Conservation (phyloP, 2,888 invertebrate genomes). For the Yponomeuta evonymella region DNA sequence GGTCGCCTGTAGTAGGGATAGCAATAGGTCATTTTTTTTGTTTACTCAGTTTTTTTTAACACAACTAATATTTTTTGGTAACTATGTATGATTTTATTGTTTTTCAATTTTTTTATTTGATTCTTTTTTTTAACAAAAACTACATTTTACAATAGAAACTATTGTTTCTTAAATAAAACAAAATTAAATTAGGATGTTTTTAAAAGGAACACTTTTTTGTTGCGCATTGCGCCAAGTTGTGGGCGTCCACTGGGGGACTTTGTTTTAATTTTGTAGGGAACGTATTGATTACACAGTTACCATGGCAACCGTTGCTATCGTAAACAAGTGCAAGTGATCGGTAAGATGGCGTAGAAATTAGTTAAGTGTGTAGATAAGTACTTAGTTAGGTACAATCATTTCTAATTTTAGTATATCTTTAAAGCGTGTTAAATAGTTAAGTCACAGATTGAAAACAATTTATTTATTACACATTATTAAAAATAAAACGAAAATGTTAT, state of each 20-base stretch:
- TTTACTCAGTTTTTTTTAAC: not conserved
- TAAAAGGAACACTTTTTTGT: conserved; percentile 25
- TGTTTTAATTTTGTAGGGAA: conserved; percentile 19
- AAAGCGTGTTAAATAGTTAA: too few species aligned
- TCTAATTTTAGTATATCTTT: too few species aligned
- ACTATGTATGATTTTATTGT: too few species aligned
- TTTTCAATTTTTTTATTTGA: conserved; percentile 13
- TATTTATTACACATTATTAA: too few species aligned
- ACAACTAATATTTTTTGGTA: too few species aligned
- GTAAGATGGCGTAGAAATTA: conserved; percentile 14
- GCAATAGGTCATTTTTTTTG: conserved; percentile 9
- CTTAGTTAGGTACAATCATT: too few species aligned
- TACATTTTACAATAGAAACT: conserved; percentile 20
- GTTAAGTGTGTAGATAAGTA: not conserved
- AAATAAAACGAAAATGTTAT: too few species aligned
- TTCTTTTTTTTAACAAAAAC: conserved; percentile 21
- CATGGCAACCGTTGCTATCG: conserved; percentile 48
- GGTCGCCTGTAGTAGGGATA: conserved; percentile 49
- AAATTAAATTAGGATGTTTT: not conserved
- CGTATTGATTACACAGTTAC: conserved; percentile 61
- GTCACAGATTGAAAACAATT: too few species aligned
- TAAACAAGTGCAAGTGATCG: conserved; percentile 41
- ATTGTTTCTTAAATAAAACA: not conserved
- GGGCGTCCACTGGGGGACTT: conserved; percentile 31
- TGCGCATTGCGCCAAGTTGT: conserved; percentile 56